Base-by-base conservation (phyloP, 2,888 invertebrate genomes). In the Timema cristinae region DNA sequence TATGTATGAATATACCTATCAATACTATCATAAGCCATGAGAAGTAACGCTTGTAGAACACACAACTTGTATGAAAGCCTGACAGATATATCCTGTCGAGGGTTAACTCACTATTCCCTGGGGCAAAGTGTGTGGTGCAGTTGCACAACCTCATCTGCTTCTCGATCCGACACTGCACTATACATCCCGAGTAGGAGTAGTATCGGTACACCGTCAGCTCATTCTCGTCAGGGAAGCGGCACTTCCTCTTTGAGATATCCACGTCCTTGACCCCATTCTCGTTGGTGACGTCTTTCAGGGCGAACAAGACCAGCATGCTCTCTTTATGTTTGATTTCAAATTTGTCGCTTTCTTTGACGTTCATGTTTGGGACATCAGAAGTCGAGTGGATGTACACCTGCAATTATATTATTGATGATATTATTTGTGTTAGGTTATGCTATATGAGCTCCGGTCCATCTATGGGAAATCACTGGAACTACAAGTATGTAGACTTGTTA, bases 221-320 rank as follows among this genome's bases (percentile, higher is more conserved):
- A 70, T 89, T 89, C 81, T 93, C 93, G 72, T 88, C 83, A 66
- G 85, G 83, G 79, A 91, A 92, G 10, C 89, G 87, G 78, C 93
- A 93, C 67, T 89, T 88, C 9, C 93, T 85, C 79, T 91, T 90
- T 9, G 84, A 79, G 13, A 88, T 0, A 87, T 87, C 78, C 92
- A 93, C 0, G 90, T 88, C 77, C 89, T 90, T 79, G 89, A 91
- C 83, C 71, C 87, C 85, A 2, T 87, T 87, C 77, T 90, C 90
- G 79, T 92, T 91, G 77, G 89, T 89, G 75, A 91, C 91, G 78
- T 91, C 82, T 75, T 81, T 81, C 61, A 83, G 77, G 2, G 81
- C 77, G 72, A 84, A 79, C 66, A 77, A 79, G 71, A 82, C 77
- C 48, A 78, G 77, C 73, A 74, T 71, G 52, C 67, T 61, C 73